Base-by-base conservation (phyloP, 2,888 invertebrate species). In the Stenoptilia bipunctidactyla region DNA sequence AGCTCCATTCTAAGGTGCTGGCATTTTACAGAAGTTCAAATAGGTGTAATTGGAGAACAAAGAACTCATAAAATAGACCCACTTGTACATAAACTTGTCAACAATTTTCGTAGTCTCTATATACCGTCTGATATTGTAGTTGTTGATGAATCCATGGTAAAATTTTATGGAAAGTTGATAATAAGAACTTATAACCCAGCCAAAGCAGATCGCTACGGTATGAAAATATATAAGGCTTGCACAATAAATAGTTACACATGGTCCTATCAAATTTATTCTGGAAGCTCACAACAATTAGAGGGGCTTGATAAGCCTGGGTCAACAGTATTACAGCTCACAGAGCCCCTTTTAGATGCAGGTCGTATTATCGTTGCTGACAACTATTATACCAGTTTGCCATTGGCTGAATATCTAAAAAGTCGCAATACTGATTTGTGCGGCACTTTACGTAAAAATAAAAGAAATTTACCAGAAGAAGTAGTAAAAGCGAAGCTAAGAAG, bases 1-100 rank as follows among this genome's bases (percentile, higher is more conserved):
- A 10, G 25, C 10, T 15, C 38, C 30, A 43, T 52, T 35, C 42
- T 50, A 14, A 39, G 44, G 34, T 49, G 48, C 36, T 52, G 48
- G 51, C 50, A 52, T 38, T 52, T 52, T 41, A 43, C 37, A 12
- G 45, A 52, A n/a, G n/a, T n/a, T n/a, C 42, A 49, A 49, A 38
- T 34, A 35, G 38, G 13, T 27, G 43, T 36, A 45, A 44, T 40
- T 20, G 36, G 13, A 36, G 36, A 40, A 33, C 46, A 48, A 25
- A 42, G 47, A 13, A 38, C 45, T 25, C 46, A 50, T 43, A 52
- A 50, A 46, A 43, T 50, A 15, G 40, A 48, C 36, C 46, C 49
- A 45, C 20, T 39, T 40, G 30, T 46, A 38, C 45, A 50, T 40
- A 43, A 42, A 14, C 36, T 51, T 10, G 47, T 50, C 34, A 36